Percentiles rank a stretch among this genome's conserved stretches.
Conservation (phyloP, 2,888 invertebrate species). For the Epistrophe grossulariae region DNA sequence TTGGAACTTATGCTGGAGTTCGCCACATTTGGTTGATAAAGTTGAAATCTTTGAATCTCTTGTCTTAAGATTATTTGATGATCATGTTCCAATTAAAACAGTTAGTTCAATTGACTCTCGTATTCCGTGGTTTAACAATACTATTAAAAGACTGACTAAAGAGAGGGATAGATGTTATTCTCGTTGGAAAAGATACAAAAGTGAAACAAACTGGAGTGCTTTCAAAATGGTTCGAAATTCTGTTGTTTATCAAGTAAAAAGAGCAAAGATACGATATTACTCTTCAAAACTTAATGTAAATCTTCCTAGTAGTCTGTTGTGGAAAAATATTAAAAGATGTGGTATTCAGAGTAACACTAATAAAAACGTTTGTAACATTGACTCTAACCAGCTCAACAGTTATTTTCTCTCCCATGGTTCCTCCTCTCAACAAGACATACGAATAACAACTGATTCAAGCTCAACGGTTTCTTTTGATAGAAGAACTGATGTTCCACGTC, state of each 20-base stretch:
- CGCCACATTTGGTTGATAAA: not conserved
- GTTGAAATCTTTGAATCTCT: not conserved
- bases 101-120: not conserved
- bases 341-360: not conserved
- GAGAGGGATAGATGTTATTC: slow-evolving; percentile 17
- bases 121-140: not conserved
- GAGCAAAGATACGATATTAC: not conserved
- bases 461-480: not conserved
- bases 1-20: not conserved
- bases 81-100: not conserved
- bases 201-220: not conserved
- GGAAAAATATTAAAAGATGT: slow-evolving; percentile 1
- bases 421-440: not conserved
- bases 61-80: slow-evolving; percentile 1
- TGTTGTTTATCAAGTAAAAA: not conserved
- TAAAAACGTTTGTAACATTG: not conserved
- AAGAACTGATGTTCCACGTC: not conserved
- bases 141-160: not conserved
- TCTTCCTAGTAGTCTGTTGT: not conserved
- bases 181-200: not conserved
- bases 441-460: not conserved
- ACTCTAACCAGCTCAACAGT: not conserved
- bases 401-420: not conserved
- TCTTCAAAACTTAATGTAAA: not conserved
- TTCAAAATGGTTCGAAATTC: not conserved